phyloP scores from a whole-genome alignment of 2,888 invertebrate species.

The Apotomis betuletana region DNA sequence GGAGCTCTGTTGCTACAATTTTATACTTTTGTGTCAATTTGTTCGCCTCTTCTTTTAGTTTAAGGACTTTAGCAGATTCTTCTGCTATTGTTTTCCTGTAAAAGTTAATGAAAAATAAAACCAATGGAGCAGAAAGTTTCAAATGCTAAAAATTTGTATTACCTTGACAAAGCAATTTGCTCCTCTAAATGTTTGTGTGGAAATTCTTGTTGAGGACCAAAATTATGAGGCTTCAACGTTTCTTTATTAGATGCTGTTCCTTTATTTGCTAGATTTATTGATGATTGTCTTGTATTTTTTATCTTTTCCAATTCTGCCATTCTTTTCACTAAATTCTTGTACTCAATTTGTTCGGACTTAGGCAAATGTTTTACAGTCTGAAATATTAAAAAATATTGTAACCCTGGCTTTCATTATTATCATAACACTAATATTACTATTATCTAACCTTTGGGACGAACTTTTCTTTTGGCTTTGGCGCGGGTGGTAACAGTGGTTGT shows the following conservation, averaged over 20 bases:
- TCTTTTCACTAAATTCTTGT: slow-evolving; percentile 74
- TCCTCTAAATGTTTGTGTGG: slow-evolving; percentile 62
- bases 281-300: slow-evolving; percentile 69
- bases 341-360: slow-evolving; percentile 78
- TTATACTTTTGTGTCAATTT: slow-evolving; percentile 74
- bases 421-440: neutral
- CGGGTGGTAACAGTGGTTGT: slow-evolving; percentile 47
- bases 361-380: slow-evolving; percentile 78
- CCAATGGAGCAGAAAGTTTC: slow-evolving; percentile 8
- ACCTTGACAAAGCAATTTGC: slow-evolving; percentile 75
- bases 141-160: slow-evolving; percentile 30
- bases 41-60: slow-evolving; percentile 71
- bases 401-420: neutral
- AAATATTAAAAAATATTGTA: slow-evolving; percentile 47
- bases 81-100: slow-evolving; percentile 76
- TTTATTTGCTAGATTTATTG: slow-evolving; percentile 55
- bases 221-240: slow-evolving; percentile 68
- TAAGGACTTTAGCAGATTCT: slow-evolving; percentile 74
- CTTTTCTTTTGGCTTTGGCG: slow-evolving; percentile 64
- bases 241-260: slow-evolving; percentile 56
- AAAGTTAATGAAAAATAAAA: slow-evolving; percentile 43
- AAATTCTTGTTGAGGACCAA: slow-evolving; percentile 48
- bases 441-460: slow-evolving; percentile 73
- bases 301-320: slow-evolving; percentile 80
- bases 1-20: slow-evolving; percentile 72